Percentiles rank a stretch among this genome's conserved stretches.
Conservation (phyloP, 2,797 vertebrate genomes). For the Nannoperca obscura region DNA sequence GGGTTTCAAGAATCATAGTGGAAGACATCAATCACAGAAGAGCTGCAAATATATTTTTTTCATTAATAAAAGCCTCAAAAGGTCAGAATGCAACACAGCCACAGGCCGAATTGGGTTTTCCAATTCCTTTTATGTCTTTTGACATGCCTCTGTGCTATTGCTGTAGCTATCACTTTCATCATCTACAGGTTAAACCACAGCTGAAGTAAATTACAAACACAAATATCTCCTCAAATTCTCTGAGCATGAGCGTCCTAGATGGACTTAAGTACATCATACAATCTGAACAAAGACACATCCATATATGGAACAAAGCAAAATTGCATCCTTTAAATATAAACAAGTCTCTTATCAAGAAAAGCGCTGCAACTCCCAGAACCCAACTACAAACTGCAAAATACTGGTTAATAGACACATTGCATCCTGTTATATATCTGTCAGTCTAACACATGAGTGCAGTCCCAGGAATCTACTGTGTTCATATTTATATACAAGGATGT, state of each 20-base stretch:
- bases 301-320: background rate
- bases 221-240: background rate
- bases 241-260: background rate
- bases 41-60: background rate
- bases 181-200: background rate
- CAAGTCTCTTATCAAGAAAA: background rate
- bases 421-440: background rate
- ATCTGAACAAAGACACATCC: background rate
- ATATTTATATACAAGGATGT: background rate
- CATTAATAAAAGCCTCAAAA: constrained; percentile 29
- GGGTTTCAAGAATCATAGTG: background rate
- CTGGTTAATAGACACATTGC: background rate
- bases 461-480: too few species aligned
- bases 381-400: background rate
- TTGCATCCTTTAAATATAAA: background rate
- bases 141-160: background rate
- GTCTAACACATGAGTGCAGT: background rate
- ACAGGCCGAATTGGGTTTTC: constrained; percentile 4
- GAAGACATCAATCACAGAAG: constrained; percentile 10
- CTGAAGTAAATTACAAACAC: background rate
- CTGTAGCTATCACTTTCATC: background rate
- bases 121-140: too few species aligned
- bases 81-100: constrained; percentile 19
- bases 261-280: background rate
- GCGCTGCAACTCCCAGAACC: background rate